phyloP scores from a whole-genome alignment of 2,797 vertebrate species.

The Sebastes cheni region DNA sequence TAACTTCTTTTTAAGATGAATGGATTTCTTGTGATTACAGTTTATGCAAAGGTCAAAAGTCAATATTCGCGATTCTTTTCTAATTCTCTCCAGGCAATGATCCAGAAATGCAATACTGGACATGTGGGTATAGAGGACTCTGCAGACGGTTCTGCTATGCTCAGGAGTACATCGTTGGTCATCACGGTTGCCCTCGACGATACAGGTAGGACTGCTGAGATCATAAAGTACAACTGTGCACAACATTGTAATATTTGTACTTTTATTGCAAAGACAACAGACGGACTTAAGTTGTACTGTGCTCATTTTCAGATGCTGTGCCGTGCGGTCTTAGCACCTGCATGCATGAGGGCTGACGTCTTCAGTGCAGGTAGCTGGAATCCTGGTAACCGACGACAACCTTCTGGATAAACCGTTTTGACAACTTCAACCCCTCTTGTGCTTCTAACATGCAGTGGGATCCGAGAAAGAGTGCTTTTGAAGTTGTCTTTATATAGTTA shows the following conservation, averaged over 20 bases:
- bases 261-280: neutral
- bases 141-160: slow-evolving; percentile 82
- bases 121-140: slow-evolving; percentile 80
- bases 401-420: slow-evolving; percentile 8
- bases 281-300: neutral
- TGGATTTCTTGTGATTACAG: neutral
- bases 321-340: slow-evolving; percentile 65
- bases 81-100: slow-evolving; percentile 60
- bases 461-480: slow-evolving; percentile 29
- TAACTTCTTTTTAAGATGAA: neutral
- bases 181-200: slow-evolving; percentile 80
- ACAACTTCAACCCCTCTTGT: neutral
- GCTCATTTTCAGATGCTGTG: slow-evolving; percentile 79
- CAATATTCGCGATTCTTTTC: neutral
- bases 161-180: slow-evolving; percentile 77
- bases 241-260: neutral
- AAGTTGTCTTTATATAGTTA: slow-evolving; percentile 23
- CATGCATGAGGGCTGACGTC: slow-evolving; percentile 1
- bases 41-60: neutral
- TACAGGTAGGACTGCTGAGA: slow-evolving; percentile 69
- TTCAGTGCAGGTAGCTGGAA: neutral
- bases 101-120: slow-evolving; percentile 70
- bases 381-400: neutral
- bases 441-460: neutral
- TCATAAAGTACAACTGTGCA: neutral